Percentiles rank a stretch among this genome's conserved stretches.
phyloP scores from a whole-genome alignment of 2,113 vertebrate genomes.

The Chloropsis cyanopogon region DNA sequence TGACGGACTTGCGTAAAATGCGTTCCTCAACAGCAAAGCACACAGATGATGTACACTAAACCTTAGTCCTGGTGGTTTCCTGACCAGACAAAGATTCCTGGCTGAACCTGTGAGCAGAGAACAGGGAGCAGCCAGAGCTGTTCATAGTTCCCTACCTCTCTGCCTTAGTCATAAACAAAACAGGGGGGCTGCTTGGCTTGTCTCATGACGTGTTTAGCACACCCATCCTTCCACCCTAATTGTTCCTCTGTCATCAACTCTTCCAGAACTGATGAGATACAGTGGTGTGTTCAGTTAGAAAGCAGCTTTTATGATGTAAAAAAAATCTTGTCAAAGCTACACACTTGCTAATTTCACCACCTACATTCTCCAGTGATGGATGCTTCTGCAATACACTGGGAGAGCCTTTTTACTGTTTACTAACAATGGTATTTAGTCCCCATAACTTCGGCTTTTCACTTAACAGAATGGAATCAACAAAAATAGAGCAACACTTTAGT shows the following conservation, averaged over 20 bases:
- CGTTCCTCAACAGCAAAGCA: neutral
- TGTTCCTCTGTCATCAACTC: neutral
- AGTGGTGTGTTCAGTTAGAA: neutral
- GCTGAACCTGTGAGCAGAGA: neutral
- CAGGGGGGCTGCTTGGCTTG: neutral
- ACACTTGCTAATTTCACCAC: neutral
- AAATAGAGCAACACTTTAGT: neutral
- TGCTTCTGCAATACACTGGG: neutral
- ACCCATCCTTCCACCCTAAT: neutral
- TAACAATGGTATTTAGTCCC: neutral
- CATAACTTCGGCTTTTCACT: neutral
- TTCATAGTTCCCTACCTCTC: neutral
- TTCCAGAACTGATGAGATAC: neutral
- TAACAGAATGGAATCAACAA: neutral
- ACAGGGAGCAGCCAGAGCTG: neutral
- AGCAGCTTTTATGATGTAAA: neutral
- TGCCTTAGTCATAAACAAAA: neutral
- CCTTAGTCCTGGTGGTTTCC: neutral
- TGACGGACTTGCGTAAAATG: neutral
- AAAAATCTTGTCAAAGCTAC: neutral
- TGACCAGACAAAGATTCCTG: neutral
- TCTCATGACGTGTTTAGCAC: neutral
- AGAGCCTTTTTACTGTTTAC: neutral
- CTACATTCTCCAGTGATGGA: neutral
- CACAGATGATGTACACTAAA: neutral